Conservation (phyloP, 1,140 invertebrate species). For the Drosophila carrolli region DNA sequence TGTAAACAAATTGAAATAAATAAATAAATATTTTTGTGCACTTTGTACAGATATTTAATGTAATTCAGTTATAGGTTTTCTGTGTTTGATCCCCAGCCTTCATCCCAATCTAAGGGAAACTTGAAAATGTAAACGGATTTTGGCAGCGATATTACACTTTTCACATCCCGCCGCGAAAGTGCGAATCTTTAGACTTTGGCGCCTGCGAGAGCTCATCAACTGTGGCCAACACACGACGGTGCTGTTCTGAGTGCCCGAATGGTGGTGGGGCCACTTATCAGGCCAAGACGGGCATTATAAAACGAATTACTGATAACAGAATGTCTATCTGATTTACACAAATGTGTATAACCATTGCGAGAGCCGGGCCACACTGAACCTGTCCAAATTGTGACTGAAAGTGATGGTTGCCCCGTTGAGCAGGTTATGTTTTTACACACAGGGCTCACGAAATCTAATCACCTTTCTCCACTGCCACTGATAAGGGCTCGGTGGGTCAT, state of each 20-base stretch:
- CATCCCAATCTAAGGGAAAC: slow-evolving; percentile 43
- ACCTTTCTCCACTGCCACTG: slow-evolving; percentile 30
- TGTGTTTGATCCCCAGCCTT: background rate
- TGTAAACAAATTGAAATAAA: too few relatives aligned
- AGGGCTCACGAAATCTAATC: slow-evolving; percentile 33
- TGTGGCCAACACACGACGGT: slow-evolving; percentile 53
- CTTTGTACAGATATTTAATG: too few relatives aligned
- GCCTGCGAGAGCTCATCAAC: slow-evolving; percentile 56
- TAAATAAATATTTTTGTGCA: too few relatives aligned
- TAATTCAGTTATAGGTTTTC: too few relatives aligned
- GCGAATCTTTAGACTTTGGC: slow-evolving; percentile 12
- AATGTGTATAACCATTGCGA: slow-evolving; percentile 43
- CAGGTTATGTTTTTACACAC: slow-evolving; percentile 28
- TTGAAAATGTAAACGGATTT: slow-evolving; percentile 33
- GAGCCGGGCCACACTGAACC: slow-evolving; percentile 14
- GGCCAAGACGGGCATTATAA: slow-evolving; percentile 56
- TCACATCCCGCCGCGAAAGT: slow-evolving; percentile 58
- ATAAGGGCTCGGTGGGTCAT: slow-evolving; percentile 34
- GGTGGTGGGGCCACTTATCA: slow-evolving; percentile 59
- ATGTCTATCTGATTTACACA: slow-evolving; percentile 59
- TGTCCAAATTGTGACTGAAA: slow-evolving; percentile 10
- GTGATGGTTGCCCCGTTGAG: slow-evolving; percentile 22
- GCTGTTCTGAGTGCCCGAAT: slow-evolving; percentile 39
- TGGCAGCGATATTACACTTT: slow-evolving; percentile 13
- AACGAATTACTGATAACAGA: slow-evolving; percentile 63